These are phyloP conservation scores for Centropus unirufus DNA, from an alignment of 2,113 vertebrate species.

Conservation along the genomic window DNA sequence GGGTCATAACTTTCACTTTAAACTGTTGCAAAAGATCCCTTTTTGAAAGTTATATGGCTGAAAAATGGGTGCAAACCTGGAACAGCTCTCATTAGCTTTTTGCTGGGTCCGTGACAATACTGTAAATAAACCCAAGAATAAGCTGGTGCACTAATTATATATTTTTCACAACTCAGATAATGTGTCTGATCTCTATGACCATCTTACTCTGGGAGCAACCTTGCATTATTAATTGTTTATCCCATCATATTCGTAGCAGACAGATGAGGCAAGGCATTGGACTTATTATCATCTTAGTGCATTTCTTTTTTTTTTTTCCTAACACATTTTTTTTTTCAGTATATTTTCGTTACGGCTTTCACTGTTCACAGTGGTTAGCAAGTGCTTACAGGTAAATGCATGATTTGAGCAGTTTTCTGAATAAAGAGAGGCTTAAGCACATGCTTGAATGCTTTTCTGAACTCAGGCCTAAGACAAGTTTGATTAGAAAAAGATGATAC, in stretches of 20 bases:
- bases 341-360: not conserved
- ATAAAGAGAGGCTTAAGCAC: not conserved
- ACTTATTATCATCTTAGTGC: not conserved
- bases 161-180: not conserved
- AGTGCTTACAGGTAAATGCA: not conserved
- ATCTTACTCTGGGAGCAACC: not conserved
- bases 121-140: not conserved
- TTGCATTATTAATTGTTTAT: not conserved
- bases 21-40: not conserved
- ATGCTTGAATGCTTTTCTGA: slow-evolving; percentile 42
- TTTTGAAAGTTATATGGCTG: not conserved
- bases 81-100: not conserved
- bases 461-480: not conserved
- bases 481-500: slow-evolving; percentile 58
- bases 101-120: not conserved
- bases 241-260: not conserved
- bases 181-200: not conserved
- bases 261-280: not conserved
- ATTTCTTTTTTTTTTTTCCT: not conserved
- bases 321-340: not conserved
- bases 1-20: slow-evolving; percentile 25
- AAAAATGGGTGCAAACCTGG: not conserved
- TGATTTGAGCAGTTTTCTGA: slow-evolving; percentile 9
- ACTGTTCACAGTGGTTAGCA: slow-evolving; percentile 7
- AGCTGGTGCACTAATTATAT: not conserved